phyloP scores from a whole-genome alignment of 2,888 invertebrate genomes.

The Conistra vaccinii region DNA sequence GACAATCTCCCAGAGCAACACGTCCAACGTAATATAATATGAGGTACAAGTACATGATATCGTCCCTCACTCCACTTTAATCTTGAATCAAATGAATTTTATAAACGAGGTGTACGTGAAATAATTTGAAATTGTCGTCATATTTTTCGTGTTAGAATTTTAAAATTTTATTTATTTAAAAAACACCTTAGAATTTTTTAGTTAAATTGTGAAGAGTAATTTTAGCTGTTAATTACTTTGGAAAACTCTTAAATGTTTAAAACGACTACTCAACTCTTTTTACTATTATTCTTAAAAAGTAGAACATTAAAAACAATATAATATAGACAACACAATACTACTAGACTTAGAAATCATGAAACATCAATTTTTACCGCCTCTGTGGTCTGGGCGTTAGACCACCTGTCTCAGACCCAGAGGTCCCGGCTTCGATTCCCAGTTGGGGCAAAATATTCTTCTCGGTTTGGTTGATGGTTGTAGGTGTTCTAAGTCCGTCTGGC shows the following conservation, averaged over 20 bases:
- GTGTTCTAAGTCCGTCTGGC: too few species aligned
- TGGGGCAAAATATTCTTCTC: too few species aligned
- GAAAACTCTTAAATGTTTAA: not conserved
- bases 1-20: slow-evolving; percentile 74
- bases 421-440: too few species aligned
- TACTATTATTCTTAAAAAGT: not conserved
- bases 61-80: slow-evolving; percentile 62
- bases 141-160: slow-evolving; percentile 40
- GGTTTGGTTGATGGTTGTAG: too few species aligned
- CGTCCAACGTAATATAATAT: slow-evolving; percentile 71
- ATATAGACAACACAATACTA: not conserved
- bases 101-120: slow-evolving; percentile 66
- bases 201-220: not conserved
- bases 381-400: too few species aligned
- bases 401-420: too few species aligned
- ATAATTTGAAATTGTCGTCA: slow-evolving; percentile 61
- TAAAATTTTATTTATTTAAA: too few species aligned
- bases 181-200: slow-evolving; percentile 19
- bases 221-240: not conserved
- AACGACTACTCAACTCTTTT: not conserved
- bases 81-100: slow-evolving; percentile 70
- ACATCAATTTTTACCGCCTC: too few species aligned
- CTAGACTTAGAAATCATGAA: not conserved
- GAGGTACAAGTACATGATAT: slow-evolving; percentile 59
- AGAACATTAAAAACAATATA: not conserved